Percentiles rank a stretch among this genome's conserved stretches.
Conservation (phyloP, 2,113 vertebrate species). For the Piprites chloris region DNA sequence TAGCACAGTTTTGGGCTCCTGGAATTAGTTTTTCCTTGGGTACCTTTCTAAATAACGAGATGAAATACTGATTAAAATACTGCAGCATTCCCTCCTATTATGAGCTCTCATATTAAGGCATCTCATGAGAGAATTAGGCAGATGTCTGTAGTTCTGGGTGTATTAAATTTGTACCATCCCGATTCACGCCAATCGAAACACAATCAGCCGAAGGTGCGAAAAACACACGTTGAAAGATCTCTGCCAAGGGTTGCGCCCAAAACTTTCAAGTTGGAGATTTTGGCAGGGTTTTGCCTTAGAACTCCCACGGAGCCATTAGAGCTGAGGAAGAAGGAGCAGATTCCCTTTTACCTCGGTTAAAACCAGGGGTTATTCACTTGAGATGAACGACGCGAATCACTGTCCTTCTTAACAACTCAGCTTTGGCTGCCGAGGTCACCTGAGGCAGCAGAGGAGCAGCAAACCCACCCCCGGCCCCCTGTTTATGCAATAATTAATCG, state of each 20-base stretch:
- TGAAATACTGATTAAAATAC: not conserved
- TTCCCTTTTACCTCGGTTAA: not conserved
- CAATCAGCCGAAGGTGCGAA: not conserved
- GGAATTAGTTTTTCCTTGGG: not conserved
- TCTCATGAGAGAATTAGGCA: not conserved
- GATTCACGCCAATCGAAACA: not conserved
- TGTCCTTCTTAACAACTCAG: not conserved
- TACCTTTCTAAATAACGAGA: not conserved
- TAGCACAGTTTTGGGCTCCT: not conserved
- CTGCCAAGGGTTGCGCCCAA: rapidly evolving
- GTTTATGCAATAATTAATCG: not conserved
- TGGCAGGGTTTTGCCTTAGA: not conserved
- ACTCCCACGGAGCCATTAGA: not conserved
- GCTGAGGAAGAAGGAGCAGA: not conserved
- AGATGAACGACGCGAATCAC: not conserved
- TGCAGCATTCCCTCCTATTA: not conserved
- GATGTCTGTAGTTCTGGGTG: not conserved
- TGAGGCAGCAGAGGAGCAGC: not conserved
- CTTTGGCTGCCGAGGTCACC: not conserved
- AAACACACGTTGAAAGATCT: rapidly evolving
- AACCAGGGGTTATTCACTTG: not conserved
- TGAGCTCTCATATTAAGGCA: not conserved
- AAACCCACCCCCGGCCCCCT: not conserved
- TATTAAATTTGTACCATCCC: not conserved
- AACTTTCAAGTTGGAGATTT: not conserved